phyloP scores from a whole-genome alignment of 2,113 vertebrate species.

The Carlito syrichta region DNA sequence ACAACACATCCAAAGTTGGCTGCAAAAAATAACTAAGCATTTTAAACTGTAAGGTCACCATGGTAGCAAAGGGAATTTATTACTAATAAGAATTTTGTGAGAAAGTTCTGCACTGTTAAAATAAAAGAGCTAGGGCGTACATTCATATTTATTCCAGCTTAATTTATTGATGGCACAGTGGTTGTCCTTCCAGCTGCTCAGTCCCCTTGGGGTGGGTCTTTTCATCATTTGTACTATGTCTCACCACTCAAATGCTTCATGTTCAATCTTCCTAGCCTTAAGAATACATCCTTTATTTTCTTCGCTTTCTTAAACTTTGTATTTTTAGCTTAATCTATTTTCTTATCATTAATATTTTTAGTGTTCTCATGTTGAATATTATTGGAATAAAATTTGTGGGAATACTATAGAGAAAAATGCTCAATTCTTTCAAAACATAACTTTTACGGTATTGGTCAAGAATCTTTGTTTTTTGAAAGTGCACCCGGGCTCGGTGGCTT shows the following conservation, averaged over 20 bases:
- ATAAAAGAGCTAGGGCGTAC: not conserved
- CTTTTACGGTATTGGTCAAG: not conserved
- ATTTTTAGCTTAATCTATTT: too few relatives aligned
- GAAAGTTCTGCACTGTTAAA: constrained; percentile 15
- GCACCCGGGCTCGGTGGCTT: too few relatives aligned
- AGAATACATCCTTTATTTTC: constrained; percentile 8
- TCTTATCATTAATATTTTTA: not conserved
- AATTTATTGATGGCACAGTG: constrained; percentile 14
- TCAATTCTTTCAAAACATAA: not conserved
- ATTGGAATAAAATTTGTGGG: not conserved
- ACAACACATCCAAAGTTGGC: constrained; percentile 59
- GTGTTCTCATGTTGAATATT: not conserved
- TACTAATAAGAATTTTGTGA: constrained; percentile 40
- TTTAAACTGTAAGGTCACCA: constrained; percentile 56
- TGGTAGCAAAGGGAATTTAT: constrained; percentile 53
- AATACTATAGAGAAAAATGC: not conserved
- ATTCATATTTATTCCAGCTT: constrained; percentile 18
- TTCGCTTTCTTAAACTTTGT: not conserved
- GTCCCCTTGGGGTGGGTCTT: not conserved
- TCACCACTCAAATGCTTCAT: not conserved
- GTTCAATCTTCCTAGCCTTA: not conserved
- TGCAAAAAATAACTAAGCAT: constrained; percentile 3
- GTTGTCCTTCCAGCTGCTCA: not conserved
- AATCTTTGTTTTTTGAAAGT: not conserved
- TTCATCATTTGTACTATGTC: not conserved